Percentiles rank a stretch among this genome's conserved stretches.
Evolutionary conservation across 2,888 invertebrate genomes (phyloP).

Genomic region (Melinopterus prodromus): DNA sequence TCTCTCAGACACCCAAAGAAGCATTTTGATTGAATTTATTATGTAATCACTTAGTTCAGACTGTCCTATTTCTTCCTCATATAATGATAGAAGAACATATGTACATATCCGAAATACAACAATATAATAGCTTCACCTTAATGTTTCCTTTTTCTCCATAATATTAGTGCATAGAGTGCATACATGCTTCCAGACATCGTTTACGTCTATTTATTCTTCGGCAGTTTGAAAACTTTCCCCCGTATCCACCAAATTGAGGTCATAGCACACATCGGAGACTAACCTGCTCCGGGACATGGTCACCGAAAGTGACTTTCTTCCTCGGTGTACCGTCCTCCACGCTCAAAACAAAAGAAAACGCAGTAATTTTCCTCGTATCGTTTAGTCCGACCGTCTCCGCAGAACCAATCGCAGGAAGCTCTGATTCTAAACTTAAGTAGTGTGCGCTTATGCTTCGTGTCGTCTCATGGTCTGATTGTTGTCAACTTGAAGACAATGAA

Average conservation of each 20-base stretch:
- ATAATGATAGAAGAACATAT: too few species aligned
- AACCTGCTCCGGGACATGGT: not conserved
- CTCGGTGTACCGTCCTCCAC: not conserved
- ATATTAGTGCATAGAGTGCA: not conserved
- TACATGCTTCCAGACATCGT: not conserved
- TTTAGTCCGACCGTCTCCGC: not conserved
- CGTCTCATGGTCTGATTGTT: not conserved
- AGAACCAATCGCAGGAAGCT: not conserved
- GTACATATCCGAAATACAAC: too few species aligned
- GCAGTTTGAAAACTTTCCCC: not conserved
- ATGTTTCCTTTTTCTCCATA: not conserved
- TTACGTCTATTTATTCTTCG: not conserved
- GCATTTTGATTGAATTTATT: too few species aligned
- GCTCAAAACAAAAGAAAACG: not conserved
- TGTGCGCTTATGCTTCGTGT: not conserved
- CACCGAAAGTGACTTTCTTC: slow-evolving; percentile 4
- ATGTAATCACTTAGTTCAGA: too few species aligned
- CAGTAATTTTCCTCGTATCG: not conserved
- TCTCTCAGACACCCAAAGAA: too few species aligned
- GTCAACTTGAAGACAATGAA: slow-evolving; percentile 4
- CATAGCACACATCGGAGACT: not conserved
- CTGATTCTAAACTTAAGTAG: not conserved
- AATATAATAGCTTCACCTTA: too few species aligned
- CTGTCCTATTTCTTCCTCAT: too few species aligned
- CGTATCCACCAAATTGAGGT: not conserved